phyloP scores from a whole-genome alignment of 2,888 invertebrate species.

The Sarcophaga subvicina region DNA sequence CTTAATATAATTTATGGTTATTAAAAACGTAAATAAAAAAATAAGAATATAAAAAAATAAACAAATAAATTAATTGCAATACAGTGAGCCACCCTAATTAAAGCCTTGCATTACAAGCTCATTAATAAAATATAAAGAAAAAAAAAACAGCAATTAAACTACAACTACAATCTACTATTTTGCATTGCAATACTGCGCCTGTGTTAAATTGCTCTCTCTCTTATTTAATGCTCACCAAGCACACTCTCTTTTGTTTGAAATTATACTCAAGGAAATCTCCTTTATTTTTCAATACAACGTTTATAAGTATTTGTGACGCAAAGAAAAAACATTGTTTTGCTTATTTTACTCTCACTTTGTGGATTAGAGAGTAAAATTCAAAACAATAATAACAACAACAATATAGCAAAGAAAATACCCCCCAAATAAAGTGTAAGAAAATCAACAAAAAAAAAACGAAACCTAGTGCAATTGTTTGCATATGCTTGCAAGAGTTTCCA shows the following conservation, averaged over 20 bases:
- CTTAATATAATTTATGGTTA: too few species aligned
- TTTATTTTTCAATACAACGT: conserved; percentile 1
- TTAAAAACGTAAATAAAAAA: too few species aligned
- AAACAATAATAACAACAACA: not conserved
- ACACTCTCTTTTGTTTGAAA: not conserved
- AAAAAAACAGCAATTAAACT: conserved; percentile 13
- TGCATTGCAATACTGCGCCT: conserved; percentile 39
- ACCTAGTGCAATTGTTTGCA: conserved; percentile 48
- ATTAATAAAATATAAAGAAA: conserved; percentile 14
- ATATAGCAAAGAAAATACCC: conserved; percentile 28
- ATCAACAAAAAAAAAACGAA: not conserved
- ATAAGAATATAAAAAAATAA: not conserved
- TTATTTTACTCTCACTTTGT: conserved; percentile 68
- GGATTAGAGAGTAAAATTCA: conserved; percentile 68
- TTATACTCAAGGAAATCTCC: conserved; percentile 16
- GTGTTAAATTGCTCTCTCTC: conserved; percentile 11
- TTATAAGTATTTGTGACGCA: conserved; percentile 1
- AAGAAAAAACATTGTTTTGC: conserved; percentile 31
- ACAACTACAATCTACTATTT: conserved; percentile 32
- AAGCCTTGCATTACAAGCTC: conserved; percentile 15
- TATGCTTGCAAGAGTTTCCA: conserved; percentile 44
- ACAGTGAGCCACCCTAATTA: conserved; percentile 11
- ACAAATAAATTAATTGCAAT: conserved; percentile 39
- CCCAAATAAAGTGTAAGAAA: not conserved
- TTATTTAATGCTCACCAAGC: not conserved